phyloP scores from a whole-genome alignment of 1,140 invertebrate genomes.

The Samia ricini region DNA sequence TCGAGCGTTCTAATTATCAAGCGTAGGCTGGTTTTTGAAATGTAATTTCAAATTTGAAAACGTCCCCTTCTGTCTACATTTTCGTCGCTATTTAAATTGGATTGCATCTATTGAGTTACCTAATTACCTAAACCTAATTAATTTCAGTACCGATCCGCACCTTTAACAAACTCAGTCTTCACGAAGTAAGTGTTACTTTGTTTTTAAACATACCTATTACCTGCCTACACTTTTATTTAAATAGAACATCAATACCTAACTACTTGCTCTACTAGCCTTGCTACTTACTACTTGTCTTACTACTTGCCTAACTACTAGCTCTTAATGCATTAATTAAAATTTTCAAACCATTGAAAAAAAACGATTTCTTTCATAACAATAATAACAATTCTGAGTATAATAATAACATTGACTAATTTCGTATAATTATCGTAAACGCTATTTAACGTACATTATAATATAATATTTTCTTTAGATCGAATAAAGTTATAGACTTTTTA shows the following conservation, averaged over 20 bases:
- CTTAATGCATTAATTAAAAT: background rate
- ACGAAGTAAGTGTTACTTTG: conserved; percentile 5
- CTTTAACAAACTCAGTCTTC: conserved; percentile 37
- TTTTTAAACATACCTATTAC: no score
- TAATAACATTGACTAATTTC: background rate
- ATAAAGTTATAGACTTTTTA: background rate
- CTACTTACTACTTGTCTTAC: no score
- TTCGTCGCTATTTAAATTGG: background rate
- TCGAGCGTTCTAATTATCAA: no score
- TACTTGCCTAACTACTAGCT: background rate
- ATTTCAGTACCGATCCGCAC: conserved; percentile 26
- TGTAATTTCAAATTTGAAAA: background rate
- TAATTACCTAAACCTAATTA: conserved; percentile 34
- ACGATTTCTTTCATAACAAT: background rate
- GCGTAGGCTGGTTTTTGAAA: no score
- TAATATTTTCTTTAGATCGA: background rate
- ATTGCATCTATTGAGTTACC: no score
- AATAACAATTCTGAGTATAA: background rate
- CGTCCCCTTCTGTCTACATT: background rate
- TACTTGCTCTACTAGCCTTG: no score
- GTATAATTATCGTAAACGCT: background rate
- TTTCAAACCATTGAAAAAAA: background rate
- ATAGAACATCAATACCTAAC: conserved; percentile 22
- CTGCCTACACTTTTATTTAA: conserved; percentile 25
- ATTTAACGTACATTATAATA: background rate